These are phyloP conservation scores for Psittacula cyanocephala DNA, from an alignment of 2,113 vertebrate genomes.

Conservation along the genomic window DNA sequence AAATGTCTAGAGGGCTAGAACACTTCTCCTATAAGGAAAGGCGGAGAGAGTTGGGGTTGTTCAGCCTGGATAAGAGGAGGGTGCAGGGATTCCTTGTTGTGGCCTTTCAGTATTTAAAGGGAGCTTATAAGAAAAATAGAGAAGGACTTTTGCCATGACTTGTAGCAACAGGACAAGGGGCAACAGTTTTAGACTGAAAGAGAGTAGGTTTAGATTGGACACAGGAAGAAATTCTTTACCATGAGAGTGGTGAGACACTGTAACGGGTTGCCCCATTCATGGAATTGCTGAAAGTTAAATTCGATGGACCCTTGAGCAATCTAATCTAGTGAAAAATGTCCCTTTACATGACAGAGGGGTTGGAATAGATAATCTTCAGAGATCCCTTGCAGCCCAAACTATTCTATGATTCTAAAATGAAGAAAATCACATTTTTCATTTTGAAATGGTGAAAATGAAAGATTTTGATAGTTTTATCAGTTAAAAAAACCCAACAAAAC, in stretches of 20 bases:
- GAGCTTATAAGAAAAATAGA: background rate
- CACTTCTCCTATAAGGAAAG: background rate
- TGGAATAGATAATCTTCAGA: background rate
- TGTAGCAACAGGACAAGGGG: background rate
- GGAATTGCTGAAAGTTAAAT: background rate
- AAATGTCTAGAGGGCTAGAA: background rate
- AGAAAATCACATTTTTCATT: background rate
- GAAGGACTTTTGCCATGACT: background rate
- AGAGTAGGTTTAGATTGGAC: background rate
- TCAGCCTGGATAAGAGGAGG: background rate
- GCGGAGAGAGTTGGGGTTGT: background rate
- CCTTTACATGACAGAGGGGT: background rate
- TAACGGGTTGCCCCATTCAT: background rate
- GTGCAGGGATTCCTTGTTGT: background rate
- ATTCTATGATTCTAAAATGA: background rate
- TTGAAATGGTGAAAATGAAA: background rate
- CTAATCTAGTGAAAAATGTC: background rate
- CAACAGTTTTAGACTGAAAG: background rate
- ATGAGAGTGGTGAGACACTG: background rate
- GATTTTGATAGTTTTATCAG: background rate
- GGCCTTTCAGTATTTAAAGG: background rate
- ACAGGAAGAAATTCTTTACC: background rate
- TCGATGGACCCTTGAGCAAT: background rate
- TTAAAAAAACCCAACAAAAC: background rate
- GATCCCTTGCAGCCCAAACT: background rate